Base-by-base conservation (phyloP, 2,797 vertebrate genomes). In the Oreochromis grahami region DNA sequence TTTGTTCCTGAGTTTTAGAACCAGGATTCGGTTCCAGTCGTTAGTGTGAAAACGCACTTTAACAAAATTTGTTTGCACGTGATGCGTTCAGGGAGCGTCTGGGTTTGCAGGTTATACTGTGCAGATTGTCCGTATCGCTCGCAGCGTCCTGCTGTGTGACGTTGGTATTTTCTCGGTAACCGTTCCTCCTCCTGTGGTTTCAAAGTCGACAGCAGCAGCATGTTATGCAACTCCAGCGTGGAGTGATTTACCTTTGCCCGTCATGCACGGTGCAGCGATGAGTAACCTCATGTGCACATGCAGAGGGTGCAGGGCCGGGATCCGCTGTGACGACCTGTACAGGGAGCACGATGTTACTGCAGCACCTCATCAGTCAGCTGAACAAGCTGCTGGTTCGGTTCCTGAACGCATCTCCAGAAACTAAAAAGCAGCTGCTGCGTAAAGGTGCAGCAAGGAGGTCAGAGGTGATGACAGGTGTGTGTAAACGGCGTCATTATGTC, bases 261-360 rank as follows among this genome's bases (percentile, higher is more conserved):
- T 24, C 12, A 3, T 68, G 63, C n/a, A 24, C 36, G 5, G 36
- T 68, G 36, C 36, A 43, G 63, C n/a, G 5, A 24, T 15, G 13
- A 68, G 36, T 7, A 41, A 41, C n/a, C 55, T 0, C 2, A 13
- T 48, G 58, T 10, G 32, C 9, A 36, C 58, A 7, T 0, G 58
- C 58, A 36, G 17, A 63, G 17, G 58, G 58, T 12, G 58, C 9
- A 1, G 58, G 2, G 58, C 32, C 1, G 2, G 32, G 17, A 21
- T 65, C 12, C 3, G 34, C 60, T 7, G 12, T 8, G 36, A n/a
- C n/a, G 34, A 63, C 6, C 32, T 2, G 32, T 63, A 12, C 6
- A 6, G 19, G 7, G 32, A 65, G 36, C 36, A n/a, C 7, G 36
- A 65, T 14, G 36, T n/a, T 5, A 41, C n/a, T 0, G 4, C 8